Base-by-base conservation (phyloP, 2,888 invertebrate species). In the Dendrolimus pini region DNA sequence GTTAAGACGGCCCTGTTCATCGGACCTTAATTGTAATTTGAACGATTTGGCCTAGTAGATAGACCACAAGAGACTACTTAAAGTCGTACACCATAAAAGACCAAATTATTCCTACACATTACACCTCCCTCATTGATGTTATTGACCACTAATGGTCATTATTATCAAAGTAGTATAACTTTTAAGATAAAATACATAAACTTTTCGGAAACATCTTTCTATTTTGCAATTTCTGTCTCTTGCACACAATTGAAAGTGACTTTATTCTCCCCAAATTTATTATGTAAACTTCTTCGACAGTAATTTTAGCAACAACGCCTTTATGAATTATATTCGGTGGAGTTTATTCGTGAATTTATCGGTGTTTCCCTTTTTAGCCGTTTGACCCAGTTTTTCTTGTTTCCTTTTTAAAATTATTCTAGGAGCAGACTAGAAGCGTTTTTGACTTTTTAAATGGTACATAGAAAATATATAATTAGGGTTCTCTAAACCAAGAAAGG, bases 221-320 rank as follows among this genome's bases (percentile, higher is more conserved):
- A 72, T 71, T 77, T 63, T 59, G 64, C 62, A 67, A 68, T 68
- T 72, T 76, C 73, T 68, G 72, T 70, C 57, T 71, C 71, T 67
- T 68, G 68, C 70, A 70, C 69, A 69, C 76, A 80, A 82, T 79
- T 78, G 76, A 76, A 80, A 80, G 70, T 76, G 77, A 78, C 72
- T 77, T 62, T 64, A 64, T 67, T 63, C 60, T 59, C 58, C 57
- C 59, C 64, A 67, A 66, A 66, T 71, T 69, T 68, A 66, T 67
- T 70, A 64, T 69, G 60, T 61, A 59, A 68, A 71, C 69, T 70
- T 78, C 73, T 68, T 63, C 66, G 62, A 65, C 64, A 60, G 67
- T 69, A 65, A 72, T 74, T 72, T 72, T 47, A 47, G 47, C 7
- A 47, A 47, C 47, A 47, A 47, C 47, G 47, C 47, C 47, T 47